Base-by-base conservation (phyloP, 2,797 vertebrate species). In the Microcaecilia unicolor region DNA sequence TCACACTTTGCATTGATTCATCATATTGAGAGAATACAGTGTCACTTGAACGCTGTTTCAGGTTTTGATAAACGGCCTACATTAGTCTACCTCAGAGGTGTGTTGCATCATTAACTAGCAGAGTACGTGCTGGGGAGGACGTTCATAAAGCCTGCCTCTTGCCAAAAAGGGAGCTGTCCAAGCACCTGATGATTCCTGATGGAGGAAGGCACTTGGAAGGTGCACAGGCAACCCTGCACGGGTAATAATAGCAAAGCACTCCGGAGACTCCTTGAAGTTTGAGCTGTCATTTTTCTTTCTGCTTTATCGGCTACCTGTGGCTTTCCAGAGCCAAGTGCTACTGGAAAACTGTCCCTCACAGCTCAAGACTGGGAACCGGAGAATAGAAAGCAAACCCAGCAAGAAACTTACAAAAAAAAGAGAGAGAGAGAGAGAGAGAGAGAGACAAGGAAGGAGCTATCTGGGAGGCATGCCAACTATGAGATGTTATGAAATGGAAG, bases 401-500 rank as follows among this genome's bases (percentile, higher is more conserved):
- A 12, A 36, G 8, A 25, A 34, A 37, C 18, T 30, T 25, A 31
- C 22, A 29, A 40, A 40, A 31, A 45, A 38, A 37, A 27, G 37
- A 33, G 39, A 50, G 36, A 36, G n/a, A 30, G 37, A 21, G 32
- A 40, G 36, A 40, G 35, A 20, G 31, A 29, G 26, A 21, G 35
- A 22, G 18, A 13, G 24, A 18, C 6, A 14, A 33, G 25, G 32
- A 37, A 20, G 28, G 34, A 61, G 68, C 49, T 58, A 58, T 48
- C 63, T 41, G 34, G 44, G 68, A 73, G 59, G 48, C 53, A 57
- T 44, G 41, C 67, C 61, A 67, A 44, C 36, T 43, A 61, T 59
- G 58, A 8, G 15, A 63, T 71, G 57, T 72, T 72, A 77, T 78
- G 74, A 60, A 74, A 69, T 40, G 55, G 59, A 67, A 71, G 68